Evolutionary conservation across 1,140 invertebrate species (phyloP), one percentile per base, ranked within the genome.

Genomic region (Drosophila kanapiae): DNA sequence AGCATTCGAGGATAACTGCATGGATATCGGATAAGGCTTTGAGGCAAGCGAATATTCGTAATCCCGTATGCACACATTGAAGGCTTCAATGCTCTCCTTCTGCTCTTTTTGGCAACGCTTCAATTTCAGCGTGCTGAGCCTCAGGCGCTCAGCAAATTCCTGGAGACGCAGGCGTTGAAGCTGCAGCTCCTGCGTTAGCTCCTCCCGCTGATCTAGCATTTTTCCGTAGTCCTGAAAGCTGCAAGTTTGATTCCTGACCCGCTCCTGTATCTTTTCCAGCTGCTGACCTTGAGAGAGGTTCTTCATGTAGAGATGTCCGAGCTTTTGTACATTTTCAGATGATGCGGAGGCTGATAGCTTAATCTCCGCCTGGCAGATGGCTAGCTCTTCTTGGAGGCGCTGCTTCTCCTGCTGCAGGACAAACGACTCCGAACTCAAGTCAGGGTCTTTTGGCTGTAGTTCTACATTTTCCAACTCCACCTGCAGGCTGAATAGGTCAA

Each of bases 61-160:
- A 29, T 78, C 47, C 16, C 42, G 38, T 16, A 57, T 49, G 4
- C 43, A 16, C 13, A 78, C 42, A 49, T 74, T 79, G 27, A 60
- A 74, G 27, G 60, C 76, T 43, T 79, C 35, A 10, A 65, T 67
- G n/a, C 59, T 35, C 6, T 65, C 23, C 14, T 43, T 42, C 1
- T 61, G 29, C 10, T 63, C 43, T 2, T 47, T 47, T n/a, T 29
- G 29, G 4, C 31, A 54, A 16, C 68, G 60, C 10, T 47, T 71
- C 16, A 29, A 9, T 9, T 65, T 64, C 0, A 79, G 23, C 33
- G 61, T 35, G 10, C 35, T 35, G 6, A 79, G 27, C 2, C 16
- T 40, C 0, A 57, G 37, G 11, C 51, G 60, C 45, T 78, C 68
- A 1, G 29, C 10, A 18, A 79, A 56, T 11, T 78, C 56, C 4